Evolutionary conservation across 2,113 vertebrate species (phyloP).

Genomic region (Chaetura pelagica): DNA sequence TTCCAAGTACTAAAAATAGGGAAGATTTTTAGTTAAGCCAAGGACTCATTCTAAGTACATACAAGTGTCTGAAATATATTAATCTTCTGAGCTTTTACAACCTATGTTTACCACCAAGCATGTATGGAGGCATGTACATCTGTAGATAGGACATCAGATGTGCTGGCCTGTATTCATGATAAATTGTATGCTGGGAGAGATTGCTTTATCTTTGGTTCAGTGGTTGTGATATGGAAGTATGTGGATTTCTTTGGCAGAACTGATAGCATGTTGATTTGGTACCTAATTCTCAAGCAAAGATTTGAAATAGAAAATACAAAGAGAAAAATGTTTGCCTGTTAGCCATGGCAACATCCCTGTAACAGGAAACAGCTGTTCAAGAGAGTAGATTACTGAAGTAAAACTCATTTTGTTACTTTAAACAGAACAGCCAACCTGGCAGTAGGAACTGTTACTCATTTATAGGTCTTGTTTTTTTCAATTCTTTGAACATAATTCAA

Average conservation of each 20-base stretch:
- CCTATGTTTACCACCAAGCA: not conserved
- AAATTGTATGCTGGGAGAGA: not conserved
- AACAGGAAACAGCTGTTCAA: constrained; percentile 28
- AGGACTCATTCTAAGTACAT: not conserved
- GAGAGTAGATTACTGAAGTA: constrained; percentile 33
- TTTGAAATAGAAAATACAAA: not conserved
- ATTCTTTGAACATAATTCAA: constrained; percentile 60
- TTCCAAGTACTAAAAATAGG: not conserved
- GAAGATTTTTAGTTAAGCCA: not conserved
- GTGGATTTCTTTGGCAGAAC: not conserved
- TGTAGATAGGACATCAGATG: not conserved
- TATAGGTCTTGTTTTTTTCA: not conserved
- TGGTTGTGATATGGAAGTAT: not conserved
- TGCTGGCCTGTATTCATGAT: not conserved
- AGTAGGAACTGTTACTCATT: constrained; percentile 40
- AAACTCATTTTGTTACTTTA: constrained; percentile 60
- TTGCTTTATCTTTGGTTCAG: not conserved
- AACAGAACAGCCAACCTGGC: constrained; percentile 61
- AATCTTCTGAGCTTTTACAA: not conserved
- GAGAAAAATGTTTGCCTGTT: constrained; percentile 32
- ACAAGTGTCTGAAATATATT: not conserved
- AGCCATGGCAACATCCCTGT: constrained; percentile 46
- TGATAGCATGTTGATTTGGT: not conserved
- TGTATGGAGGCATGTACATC: not conserved
- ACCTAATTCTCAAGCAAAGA: not conserved